Conservation (phyloP, 2,797 vertebrate genomes). For the Mus spretus region DNA sequence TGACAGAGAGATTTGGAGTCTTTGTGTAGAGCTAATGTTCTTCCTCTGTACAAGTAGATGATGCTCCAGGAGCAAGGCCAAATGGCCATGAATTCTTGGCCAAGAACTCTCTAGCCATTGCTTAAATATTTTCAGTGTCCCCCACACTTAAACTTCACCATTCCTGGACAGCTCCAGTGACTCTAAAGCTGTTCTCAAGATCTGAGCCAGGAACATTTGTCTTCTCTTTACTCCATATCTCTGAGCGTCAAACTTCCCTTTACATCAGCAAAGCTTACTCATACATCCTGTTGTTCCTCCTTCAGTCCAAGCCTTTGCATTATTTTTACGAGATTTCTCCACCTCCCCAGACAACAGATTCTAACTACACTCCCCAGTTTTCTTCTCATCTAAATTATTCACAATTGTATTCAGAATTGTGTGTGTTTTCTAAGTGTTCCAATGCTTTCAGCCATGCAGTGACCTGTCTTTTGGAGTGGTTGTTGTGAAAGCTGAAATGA, state of each 20-base stretch:
- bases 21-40: not conserved
- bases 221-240: not conserved
- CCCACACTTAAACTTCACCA: not conserved
- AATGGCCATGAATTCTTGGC: too few relatives aligned
- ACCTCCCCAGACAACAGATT: not conserved
- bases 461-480: slow-evolving; percentile 25
- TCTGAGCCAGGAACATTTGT: not conserved
- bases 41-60: not conserved
- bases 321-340: not conserved
- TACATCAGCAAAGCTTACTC: not conserved
- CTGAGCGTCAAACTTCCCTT: slow-evolving; percentile 26
- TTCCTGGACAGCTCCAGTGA: not conserved
- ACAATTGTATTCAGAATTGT: slow-evolving; percentile 20
- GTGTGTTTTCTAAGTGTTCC: slow-evolving; percentile 58
- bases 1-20: not conserved
- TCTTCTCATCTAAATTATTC: slow-evolving; percentile 50
- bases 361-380: not conserved
- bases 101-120: not conserved
- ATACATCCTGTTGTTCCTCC: not conserved
- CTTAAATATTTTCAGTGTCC: not conserved
- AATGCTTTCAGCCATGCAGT: not conserved
- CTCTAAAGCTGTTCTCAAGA: slow-evolving; percentile 11
- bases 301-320: slow-evolving; percentile 4
- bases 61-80: not conserved
- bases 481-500: slow-evolving; percentile 24